Evolutionary conservation across 2,113 vertebrate genomes (phyloP), one percentile per base, ranked within the genome.

Genomic region (Lepisosteus osseus): DNA sequence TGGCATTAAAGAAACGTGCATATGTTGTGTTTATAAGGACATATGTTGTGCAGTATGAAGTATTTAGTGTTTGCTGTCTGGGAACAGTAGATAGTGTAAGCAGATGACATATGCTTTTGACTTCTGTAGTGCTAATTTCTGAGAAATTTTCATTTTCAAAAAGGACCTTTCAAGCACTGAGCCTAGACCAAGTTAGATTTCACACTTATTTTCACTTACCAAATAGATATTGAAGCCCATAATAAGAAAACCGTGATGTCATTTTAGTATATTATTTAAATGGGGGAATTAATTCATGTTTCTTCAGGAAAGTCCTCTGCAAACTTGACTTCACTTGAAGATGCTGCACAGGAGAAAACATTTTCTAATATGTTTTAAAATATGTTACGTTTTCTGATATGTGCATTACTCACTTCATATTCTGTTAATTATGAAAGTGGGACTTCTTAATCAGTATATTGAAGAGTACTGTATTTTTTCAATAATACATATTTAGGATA

Each of bases 381-480:
- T 9, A 40, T 68, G 29, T 57, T 54, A 71, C 67, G 54, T 67
- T 72, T 42, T 65, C 40, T 15, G n/a, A 40, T 43, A 54, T 57
- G 67, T 54, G 54, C 40, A 40, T 54, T 64, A 29, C 29, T 29
- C 29, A 29, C 29, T 42, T 13, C 73, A 68, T 61, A 63, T 57
- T 61, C 44, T 62, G 65, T 69, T 65, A 65, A 65, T 47, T 76
- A 47, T 69, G 17, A 40, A 71, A 71, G 14, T 66, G 65, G 41
- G 14, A 66, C 44, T n/a, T 14, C 13, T 75, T 57, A 71, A 57
- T 75, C 70, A 71, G 15, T 54, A 62, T 42, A 67, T 57, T 69
- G 71, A 51, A 67, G 72, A 68, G 71, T 63, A 75, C 79, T 61
- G 68, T 66, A 40, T 74, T 41, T 47, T 70, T 70, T 70, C 68